Evolutionary conservation across 2,113 vertebrate species (phyloP), one percentile per base, ranked within the genome.

Genomic region (Petaurus breviceps): DNA sequence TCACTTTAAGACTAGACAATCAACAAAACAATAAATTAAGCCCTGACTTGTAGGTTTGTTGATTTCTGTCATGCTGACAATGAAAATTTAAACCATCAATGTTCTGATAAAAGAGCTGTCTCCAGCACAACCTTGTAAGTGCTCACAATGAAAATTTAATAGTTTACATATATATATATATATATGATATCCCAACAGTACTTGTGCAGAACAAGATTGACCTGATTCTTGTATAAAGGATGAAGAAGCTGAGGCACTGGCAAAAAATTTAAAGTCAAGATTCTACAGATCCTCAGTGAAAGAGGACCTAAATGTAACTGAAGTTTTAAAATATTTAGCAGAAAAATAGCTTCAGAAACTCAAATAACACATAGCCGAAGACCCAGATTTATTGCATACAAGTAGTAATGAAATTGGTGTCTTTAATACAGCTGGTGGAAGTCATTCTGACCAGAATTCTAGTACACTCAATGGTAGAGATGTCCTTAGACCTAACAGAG

Each of bases 261-360:
- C 99, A 5, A 99, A 99, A 97, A 99, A 98, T 97, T 98, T 99
- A 25, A 99, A 99, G 95, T 97, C 99, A 96, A 99, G 99, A 95
- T 99, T 99, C 98, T 99, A 99, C 96, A 99, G 99, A 12, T 98
- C 99, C 0, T 99, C 99, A 0, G 99, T 99, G 95, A 99, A 99
- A 98, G 99, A 99, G 94, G 99, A 99, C 77, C 98, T 99, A 2
- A 99, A 99, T 28, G 99, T 99, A 54, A 99, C 98, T 5, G 99
- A 99, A 99, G 99, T 51, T 51, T 51, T 11, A 11, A 51, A 51
- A 51, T 51, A 51, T 51, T 51, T 51, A 51, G 51, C 51, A 51
- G 51, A 51, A 51, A 51, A 10, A 51, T 51, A 51, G 9, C 51
- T 51, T 51, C 51, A 51, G 9, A 51, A 51, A 51, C 51, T 51